These are phyloP conservation scores for Diplosoma virens DNA, from an alignment of 23 tunicate species.

Conservation along the genomic window DNA sequence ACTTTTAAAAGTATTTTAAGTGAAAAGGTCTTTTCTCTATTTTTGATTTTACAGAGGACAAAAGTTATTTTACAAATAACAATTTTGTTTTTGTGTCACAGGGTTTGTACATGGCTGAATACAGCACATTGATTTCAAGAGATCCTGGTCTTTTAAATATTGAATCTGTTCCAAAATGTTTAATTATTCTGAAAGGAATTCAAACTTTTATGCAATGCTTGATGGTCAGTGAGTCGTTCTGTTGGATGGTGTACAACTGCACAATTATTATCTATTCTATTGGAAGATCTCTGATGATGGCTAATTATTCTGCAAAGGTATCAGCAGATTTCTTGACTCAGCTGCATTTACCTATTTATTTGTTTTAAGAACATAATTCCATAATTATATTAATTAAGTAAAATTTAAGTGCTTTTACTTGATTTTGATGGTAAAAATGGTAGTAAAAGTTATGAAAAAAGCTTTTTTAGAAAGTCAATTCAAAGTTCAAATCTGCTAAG, in stretches of 20 bases:
- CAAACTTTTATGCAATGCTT: constrained; percentile 81
- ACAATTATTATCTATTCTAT: constrained; percentile 67
- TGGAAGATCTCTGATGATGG: constrained; percentile 52
- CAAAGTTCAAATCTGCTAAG: too few species aligned
- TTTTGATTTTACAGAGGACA: too few species aligned
- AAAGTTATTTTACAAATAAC: background rate
- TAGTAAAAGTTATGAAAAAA: too few species aligned
- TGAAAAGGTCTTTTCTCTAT: too few species aligned
- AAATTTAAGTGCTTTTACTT: too few species aligned
- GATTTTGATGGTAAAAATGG: too few species aligned
- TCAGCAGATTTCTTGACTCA: too few species aligned
- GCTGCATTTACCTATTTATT: too few species aligned
- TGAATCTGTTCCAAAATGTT: constrained; percentile 47
- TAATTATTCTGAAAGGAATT: constrained; percentile 34
- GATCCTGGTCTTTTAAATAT: constrained; percentile 38
- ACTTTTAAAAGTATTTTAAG: too few species aligned
- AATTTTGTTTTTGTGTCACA: background rate
- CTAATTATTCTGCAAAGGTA: constrained; percentile 62
- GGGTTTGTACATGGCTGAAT: constrained; percentile 75
- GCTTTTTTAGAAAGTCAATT: too few species aligned
- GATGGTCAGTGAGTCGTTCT: constrained; percentile 50
- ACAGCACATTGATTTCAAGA: constrained; percentile 6
- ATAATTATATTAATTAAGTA: too few species aligned
- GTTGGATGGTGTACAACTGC: constrained; percentile 88
- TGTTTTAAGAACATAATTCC: too few species aligned